phyloP scores from a whole-genome alignment of 1,140 invertebrate species.

The Ips typographus region DNA sequence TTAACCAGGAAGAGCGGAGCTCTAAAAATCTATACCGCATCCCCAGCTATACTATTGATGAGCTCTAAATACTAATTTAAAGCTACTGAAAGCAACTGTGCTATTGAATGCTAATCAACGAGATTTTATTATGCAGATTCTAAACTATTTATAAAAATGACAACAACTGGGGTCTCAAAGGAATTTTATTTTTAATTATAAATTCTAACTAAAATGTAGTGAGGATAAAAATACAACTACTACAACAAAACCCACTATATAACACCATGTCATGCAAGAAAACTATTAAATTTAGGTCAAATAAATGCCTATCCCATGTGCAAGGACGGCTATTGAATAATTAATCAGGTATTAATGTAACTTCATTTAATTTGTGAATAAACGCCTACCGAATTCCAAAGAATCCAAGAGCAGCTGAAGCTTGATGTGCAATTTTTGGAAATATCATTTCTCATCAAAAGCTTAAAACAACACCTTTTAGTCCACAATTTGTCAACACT shows the following conservation, averaged over 20 bases:
- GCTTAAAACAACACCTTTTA: not conserved
- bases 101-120: not conserved
- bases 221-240: too few species aligned
- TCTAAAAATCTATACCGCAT: not conserved
- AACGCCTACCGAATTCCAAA: conserved; percentile 44
- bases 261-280: too few species aligned
- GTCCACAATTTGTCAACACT: conserved; percentile 17
- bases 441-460: not conserved
- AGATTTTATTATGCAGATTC: not conserved
- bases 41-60: not conserved
- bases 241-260: too few species aligned
- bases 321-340: conserved; percentile 6
- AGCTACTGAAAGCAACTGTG: not conserved
- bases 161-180: too few species aligned
- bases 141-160: not conserved
- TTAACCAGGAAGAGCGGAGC: not conserved
- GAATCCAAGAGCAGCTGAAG: conserved; percentile 26
- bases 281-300: conserved; percentile 8
- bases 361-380: conserved; percentile 5
- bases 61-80: not conserved
- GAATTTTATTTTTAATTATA: too few species aligned
- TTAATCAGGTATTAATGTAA: conserved; percentile 18
- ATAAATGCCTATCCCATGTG: not conserved
- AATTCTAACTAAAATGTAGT: too few species aligned
- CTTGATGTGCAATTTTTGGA: not conserved